Evolutionary conservation across 2,888 invertebrate genomes (phyloP).

Genomic region (Dendrolimus pini): DNA sequence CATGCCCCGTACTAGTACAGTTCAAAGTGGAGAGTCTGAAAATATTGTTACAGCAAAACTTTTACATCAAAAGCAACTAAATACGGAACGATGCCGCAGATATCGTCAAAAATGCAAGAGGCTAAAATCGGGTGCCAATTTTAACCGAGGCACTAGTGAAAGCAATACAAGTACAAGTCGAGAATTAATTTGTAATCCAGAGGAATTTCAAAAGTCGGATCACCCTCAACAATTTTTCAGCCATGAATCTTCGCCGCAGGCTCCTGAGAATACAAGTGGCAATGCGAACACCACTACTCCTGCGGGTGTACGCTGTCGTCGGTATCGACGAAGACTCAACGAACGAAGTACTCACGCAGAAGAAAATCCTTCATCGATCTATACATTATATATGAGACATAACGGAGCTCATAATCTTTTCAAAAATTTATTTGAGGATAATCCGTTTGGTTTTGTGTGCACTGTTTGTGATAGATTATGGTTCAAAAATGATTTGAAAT

Average conservation of each 20-base stretch:
- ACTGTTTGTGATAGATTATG: slow-evolving; percentile 16
- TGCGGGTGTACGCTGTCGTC: slow-evolving; percentile 6
- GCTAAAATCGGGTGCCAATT: slow-evolving; percentile 12
- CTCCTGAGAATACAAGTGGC: slow-evolving; percentile 8
- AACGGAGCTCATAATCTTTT: slow-evolving; percentile 11
- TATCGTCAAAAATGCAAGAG: slow-evolving; percentile 14
- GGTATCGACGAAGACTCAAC: slow-evolving; percentile 11
- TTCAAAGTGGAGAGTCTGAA: too few relatives aligned
- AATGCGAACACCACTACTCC: slow-evolving; percentile 5
- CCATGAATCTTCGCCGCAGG: slow-evolving; percentile 5
- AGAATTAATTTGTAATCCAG: slow-evolving; percentile 11
- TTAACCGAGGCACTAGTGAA: slow-evolving; percentile 12
- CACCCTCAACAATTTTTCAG: slow-evolving; percentile 6
- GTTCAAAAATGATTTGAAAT: slow-evolving; percentile 16
- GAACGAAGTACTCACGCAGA: slow-evolving; percentile 8
- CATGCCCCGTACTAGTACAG: too few relatives aligned
- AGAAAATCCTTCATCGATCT: slow-evolving; percentile 8
- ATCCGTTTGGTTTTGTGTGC: slow-evolving; percentile 16
- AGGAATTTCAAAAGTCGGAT: slow-evolving; percentile 10
- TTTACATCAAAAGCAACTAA: too few relatives aligned
- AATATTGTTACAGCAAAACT: too few relatives aligned
- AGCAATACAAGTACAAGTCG: slow-evolving; percentile 11
- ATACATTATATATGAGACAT: slow-evolving; percentile 8
- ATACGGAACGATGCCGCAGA: slow-evolving; percentile 16
- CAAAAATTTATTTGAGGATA: slow-evolving; percentile 12